Evolutionary conservation across 2,797 vertebrate genomes (phyloP), one percentile per base, ranked within the genome.

Genomic region (Molothrus aeneus): DNA sequence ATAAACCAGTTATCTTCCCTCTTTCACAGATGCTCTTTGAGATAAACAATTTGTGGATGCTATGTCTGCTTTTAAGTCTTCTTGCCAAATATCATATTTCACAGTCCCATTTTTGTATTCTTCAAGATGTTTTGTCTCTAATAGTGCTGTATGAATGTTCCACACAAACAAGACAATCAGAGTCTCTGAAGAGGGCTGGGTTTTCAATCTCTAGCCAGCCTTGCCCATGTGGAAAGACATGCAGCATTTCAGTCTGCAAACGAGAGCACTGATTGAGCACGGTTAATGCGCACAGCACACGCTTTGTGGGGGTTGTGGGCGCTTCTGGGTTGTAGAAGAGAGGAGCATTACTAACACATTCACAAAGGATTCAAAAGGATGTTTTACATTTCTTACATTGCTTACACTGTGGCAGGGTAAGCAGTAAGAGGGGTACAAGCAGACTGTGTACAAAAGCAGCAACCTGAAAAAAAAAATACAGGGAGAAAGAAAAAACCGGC

Each of bases 221-320:
- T 57, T 38, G 40, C 26, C 63, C 0, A 0, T 11, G 21, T 16
- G 26, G 70, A 71, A 64, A 75, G 47, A 31, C 70, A 57, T 2
- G 4, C 29, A 32, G 5, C 29, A 34, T 40, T 43, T 47, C 21
- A 59, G 32, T 43, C 48, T 53, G 48, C 53, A 34, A 45, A 31
- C 0, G 4, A 43, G 10, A 34, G 42, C 4, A 1, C 34, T 8
- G 9, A 61, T 7, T 53, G 68, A n/a, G 26, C 1, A 0, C 4
- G 26, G 34, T 34, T 69, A 91, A 60, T 38, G 45, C 0, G 1
- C 45, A 21, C 9, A 2, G 36, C 53, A 64, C 34, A 18, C 3
- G 9, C 78, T 72, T 28, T 34, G 36, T 57, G 21, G 12, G 42
- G 45, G 31, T 34, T 45, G 4, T 2, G n/a, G 64, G 13, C 45